Evolutionary conservation across 2,888 invertebrate genomes (phyloP), one percentile per base, ranked within the genome.

Genomic region (Amphipoea oculea): DNA sequence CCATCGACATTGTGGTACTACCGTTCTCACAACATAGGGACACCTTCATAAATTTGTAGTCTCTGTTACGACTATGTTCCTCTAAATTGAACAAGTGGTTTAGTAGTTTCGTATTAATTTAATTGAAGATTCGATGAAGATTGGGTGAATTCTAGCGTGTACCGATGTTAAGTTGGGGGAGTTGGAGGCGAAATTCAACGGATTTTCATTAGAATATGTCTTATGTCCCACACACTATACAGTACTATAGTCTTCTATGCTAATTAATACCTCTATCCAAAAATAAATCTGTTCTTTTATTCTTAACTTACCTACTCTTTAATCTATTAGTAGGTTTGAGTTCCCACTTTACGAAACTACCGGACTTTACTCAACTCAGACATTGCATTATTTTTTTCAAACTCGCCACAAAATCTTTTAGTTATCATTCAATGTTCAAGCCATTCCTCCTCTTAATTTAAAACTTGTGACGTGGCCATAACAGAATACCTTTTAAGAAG

Each of bases 11-110:
- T 40, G 36, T 40, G 17, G 40, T 62, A 42, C 23, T 54, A 63
- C 65, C 57, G 51, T 76, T n/a, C 68, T 75, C 29, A 57, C 74
- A 71, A 85, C 76, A 71, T 68, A 78, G 57, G 74, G 60, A 81
- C 78, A 85, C 86, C 86, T 78, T 86, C 82, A 87, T 85, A 85
- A 86, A 87, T 86, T 87, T 81, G 73, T 76, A 71, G 60, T 62
- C 72, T 85, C 60, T 72, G 82, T 85, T 76, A 85, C 76, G 68
- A 62, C 65, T 57, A 74, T 84, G 85, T 77, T 86, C 66, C 71
- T 76, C 82, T 76, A 87, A 87, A 88, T 85, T 87, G 82, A 76
- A 86, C 82, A 78, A 73, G 75, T 87, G 63, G 76, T 75, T 78
- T 54, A 45, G n/a, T 84, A 77, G 83, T 76, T 82, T 57, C 63